Conservation (phyloP, 1,140 invertebrate genomes). For the Oscheius sp. region DNA sequence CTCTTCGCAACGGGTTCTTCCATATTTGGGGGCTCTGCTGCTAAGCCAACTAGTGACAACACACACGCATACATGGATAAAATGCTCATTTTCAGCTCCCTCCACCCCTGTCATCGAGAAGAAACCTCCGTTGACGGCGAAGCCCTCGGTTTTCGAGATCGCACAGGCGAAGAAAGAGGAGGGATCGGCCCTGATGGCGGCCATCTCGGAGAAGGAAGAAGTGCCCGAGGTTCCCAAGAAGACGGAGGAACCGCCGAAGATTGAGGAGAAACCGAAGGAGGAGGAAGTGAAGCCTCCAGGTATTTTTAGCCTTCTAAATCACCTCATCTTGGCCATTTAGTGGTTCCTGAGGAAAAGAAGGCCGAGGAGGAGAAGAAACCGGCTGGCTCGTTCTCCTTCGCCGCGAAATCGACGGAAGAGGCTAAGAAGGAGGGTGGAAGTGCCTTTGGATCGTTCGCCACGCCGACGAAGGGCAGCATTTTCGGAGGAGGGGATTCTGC, state of each 20-base stretch:
- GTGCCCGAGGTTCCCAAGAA: not conserved
- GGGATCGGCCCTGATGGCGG: not conserved
- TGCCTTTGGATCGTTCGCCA: not conserved
- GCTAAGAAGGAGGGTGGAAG: not conserved
- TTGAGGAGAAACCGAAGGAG: not conserved
- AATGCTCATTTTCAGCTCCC: not conserved
- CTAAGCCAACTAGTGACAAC: no score
- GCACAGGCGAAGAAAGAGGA: no score
- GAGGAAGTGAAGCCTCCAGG: not conserved
- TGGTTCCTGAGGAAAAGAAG: not conserved
- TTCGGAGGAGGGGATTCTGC: not conserved
- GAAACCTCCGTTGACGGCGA: not conserved
- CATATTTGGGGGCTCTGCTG: no score
- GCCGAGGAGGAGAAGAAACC: not conserved
- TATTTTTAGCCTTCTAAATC: no score
- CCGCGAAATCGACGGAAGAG: not conserved
- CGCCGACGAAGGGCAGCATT: not conserved
- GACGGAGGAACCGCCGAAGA: not conserved
- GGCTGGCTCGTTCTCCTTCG: not conserved
- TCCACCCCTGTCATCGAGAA: not conserved
- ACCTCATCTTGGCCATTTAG: no score
- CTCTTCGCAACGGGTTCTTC: no score
- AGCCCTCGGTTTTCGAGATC: not conserved
- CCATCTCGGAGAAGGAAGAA: not conserved
- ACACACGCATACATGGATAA: not conserved